Base-by-base conservation (phyloP, 2,113 vertebrate genomes). In the Piaya cayana region DNA sequence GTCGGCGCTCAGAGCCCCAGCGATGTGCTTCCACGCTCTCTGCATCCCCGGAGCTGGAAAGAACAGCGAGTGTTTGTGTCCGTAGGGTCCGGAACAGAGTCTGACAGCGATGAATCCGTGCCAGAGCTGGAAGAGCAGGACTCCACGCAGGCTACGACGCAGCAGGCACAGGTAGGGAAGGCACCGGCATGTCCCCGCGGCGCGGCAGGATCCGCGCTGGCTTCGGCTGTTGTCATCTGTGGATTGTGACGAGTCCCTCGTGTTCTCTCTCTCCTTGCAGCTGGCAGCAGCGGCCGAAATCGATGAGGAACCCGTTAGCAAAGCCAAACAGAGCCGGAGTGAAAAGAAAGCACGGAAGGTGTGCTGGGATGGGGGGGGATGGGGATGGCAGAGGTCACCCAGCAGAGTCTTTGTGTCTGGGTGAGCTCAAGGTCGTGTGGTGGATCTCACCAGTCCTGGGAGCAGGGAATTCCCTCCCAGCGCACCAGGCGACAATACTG, bases 291-390 rank as follows among this genome's bases (percentile, higher is more conserved):
- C 99, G 25, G 99, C 99, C 26, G 99, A 99, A 97, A 99, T 99
- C 29, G 99, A 99, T 36, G 99, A 99, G 96, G 99, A 99, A 90
- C 99, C 99, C 8, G 99, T 99, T 83, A 99, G 99, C 98, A 99
- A 99, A 99, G 99, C 99, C 68, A 99, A 99, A 99, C 99, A 99
- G 97, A 99, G 99, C 98, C 98, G 99, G 91, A 99, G 99, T 59
- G 99, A 99, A 97, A 99, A 99, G 98, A 99, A 99, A 95, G 99
- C 99, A 82, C 98, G 99, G 68, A 99, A 99, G 99, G 99, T 99
- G 97, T 97, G 78, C 32, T 7, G 70, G 80, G 59, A 15, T 12
- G 27, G 59, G 10, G 45, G 1, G 70, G 80, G 59, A 15, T 12
- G 27, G 59, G 10, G 45, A n/a, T n/a, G n/a, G 1, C 14, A 17